Base-by-base conservation (phyloP, 2,113 vertebrate genomes). In the Perognathus longimembris region DNA sequence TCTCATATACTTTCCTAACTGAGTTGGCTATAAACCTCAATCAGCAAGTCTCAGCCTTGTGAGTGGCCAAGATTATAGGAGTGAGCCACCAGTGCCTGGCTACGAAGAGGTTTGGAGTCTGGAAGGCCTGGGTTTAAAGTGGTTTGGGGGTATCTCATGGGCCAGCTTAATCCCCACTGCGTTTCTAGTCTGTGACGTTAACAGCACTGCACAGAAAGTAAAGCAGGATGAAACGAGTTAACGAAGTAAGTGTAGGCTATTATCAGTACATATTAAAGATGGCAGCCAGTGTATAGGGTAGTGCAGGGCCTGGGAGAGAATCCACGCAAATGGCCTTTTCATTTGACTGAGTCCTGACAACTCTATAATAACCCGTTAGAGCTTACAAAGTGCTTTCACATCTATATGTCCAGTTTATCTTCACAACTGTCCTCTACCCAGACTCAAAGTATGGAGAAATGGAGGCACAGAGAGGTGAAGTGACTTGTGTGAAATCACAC, bases 161-260 rank as follows among this genome's bases (percentile, higher is more conserved):
- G 7, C 36, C 81, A 34, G 32, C 54, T 34, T 40, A 17, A 90
- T 5, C 74, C 67, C 84, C 94, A 1, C 1, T 89, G 45, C 12
- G 45, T 77, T 93, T 28, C 61, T 90, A 40, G 32, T 75, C 75
- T 50, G 5, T 75, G 83, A 89, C 86, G 21, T 83, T 66, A 32
- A 75, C 75, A 90, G 40, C n/a, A 57, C 17, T 34, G 67, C n/a
- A n/a, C 75, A 50, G 10, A 21, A 45, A 45, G 45, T 45, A 45
- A 12, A 11, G 45, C 45, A 45, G 63, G 45, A 54, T 74, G 32
- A 50, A 36, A 22, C 63, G 74, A 91, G 89, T 50, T 38, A 11
- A 76, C 38, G 24, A 67, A 57, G n/a, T 61, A 42, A 64, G 34
- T 28, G 22, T 74, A 71, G 42, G 40, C 63, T 45, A 30, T 61